Base-by-base conservation (phyloP, 2,888 invertebrate species). In the Pardosa pseudoannulata region DNA sequence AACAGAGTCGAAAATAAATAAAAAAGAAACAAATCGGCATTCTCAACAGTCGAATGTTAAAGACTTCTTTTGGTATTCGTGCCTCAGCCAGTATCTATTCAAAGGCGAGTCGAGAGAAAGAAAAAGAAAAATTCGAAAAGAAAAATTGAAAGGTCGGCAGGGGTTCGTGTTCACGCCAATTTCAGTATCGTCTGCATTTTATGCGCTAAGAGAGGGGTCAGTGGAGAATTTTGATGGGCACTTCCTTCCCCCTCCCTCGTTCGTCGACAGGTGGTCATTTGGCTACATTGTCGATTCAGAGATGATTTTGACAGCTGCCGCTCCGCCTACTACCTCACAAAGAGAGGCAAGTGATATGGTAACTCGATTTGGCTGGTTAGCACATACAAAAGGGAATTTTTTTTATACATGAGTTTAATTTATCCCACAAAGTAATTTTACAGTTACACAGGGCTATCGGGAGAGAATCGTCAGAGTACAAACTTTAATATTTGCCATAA, bases 231-330 rank as follows among this genome's bases (percentile, higher is more conserved):
- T 36, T 71, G 75, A 75, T 41, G 74, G 56, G 70, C 62, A 72
- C 62, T 72, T 64, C 71, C 67, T 31, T 19, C 65, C 70, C 68
- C 50, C 68, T 39, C 73, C 64, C 62, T 64, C 11, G 31, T 64
- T n/a, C 64, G 64, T 72, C 64, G 83, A 83, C 83, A 83, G 83
- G 83, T 83, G 83, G 81, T 74, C 81, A 81, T 81, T 81, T 81
- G 32, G 79, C 23, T 68, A 46, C 68, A 81, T 74, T 74, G 65
- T 56, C 29, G 67, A 56, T 68, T 28, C 56, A 13, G 80, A 46
- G 23, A 67, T 68, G 74, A 68, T 74, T 74, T 31, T 73, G 81
- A 74, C 81, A 74, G 50, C 31, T 29, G 36, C n/a, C 13, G 32
- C 76, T 76, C 62, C 83, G 83, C 83, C 83, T 67, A 36, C 68